Evolutionary conservation across 2,797 vertebrate species (phyloP), one percentile per base, ranked within the genome.

Genomic region (Octomys mimax): DNA sequence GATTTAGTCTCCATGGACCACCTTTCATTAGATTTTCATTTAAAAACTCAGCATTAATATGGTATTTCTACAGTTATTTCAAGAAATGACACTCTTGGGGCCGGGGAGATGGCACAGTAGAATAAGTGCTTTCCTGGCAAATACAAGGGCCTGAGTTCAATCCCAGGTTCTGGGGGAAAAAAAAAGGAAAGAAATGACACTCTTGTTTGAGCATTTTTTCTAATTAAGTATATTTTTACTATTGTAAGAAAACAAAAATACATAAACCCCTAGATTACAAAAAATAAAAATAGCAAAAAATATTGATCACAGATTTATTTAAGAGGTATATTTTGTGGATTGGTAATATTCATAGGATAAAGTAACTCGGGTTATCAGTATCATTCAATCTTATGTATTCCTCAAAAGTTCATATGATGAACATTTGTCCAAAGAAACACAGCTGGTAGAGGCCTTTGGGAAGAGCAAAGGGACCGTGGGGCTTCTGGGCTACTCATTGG

Each of bases 1-100:
- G 11, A 14, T 95, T 97, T 36, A 2, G 52, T 87, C 95, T 46
- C 59, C 5, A 12, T 24, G 86, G 13, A 11, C 42, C 91, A 96
- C 64, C 0, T 54, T 18, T 49, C 4, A 24, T 86, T 33, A 91
- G 0, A 31, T 81, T 93, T 79, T 78, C 73, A 96, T 87, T 96
- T 95, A 93, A 77, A 28, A 96, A 6, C 5, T 89, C 7, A 84
- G 0, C 78, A 7, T 57, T 3, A 83, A 54, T 62, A 62, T 21
- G 42, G 0, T 70, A 42, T 59, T 83, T 3, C 22, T 86, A 71
- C 73, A 13, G 5, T n/a, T 92, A 73, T 70, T 83, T 82, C 36
- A 93, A 80, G 9, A 86, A 94, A 88, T 59, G 5, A 57, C 42
- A 42, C 42, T 42, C 42, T 42, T 42, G 42, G 42, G 42, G 42